Evolutionary conservation across 2,888 invertebrate genomes (phyloP).

Genomic region (Bombylius discolor): DNA sequence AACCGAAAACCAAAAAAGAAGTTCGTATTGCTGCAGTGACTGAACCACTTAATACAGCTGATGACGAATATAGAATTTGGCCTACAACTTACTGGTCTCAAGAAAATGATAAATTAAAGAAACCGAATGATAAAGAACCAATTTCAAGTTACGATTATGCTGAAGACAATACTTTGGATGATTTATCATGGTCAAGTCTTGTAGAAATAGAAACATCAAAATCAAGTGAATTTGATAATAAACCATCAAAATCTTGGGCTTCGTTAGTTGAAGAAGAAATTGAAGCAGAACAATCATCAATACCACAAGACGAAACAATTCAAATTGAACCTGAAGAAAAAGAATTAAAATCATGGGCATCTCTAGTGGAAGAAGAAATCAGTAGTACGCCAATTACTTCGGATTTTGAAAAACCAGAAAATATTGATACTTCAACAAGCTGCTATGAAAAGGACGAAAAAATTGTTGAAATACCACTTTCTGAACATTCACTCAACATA

Average conservation of each 20-base stretch:
- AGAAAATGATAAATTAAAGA: not conserved
- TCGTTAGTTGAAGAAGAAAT: not conserved
- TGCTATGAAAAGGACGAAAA: not conserved
- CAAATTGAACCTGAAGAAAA: not conserved
- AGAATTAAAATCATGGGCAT: not conserved
- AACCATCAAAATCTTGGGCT: not conserved
- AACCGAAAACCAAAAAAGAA: not conserved
- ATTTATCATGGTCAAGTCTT: constrained; percentile 5
- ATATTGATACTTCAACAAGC: not conserved
- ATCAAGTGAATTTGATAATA: not conserved
- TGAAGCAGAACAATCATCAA: not conserved
- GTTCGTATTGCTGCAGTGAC: not conserved
- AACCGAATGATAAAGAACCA: not conserved
- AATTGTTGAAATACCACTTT: constrained; percentile 2
- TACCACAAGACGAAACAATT: too few species aligned
- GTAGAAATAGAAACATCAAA: not conserved
- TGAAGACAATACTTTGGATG: constrained; percentile 7
- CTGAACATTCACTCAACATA: not conserved
- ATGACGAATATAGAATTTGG: not conserved
- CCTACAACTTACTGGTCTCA: not conserved
- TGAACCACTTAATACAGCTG: not conserved
- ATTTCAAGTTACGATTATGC: not conserved
- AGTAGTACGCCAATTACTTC: not conserved
- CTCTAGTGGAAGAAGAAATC: not conserved
- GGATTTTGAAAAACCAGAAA: not conserved